Evolutionary conservation across 2,113 vertebrate genomes (phyloP), one percentile per base, ranked within the genome.

Genomic region (Neopipo cinnamomea): DNA sequence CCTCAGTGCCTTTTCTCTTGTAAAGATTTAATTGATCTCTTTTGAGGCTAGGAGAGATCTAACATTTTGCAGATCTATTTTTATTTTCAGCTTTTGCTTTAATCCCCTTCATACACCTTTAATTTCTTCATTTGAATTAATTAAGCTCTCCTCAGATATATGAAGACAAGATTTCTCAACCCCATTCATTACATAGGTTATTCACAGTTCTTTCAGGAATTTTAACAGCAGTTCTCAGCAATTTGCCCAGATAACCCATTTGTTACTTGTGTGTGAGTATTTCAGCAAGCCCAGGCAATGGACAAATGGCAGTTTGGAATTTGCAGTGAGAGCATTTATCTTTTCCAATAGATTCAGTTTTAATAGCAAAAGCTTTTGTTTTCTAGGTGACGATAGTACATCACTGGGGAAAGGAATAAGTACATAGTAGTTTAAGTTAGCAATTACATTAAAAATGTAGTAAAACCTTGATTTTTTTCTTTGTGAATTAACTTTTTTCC

Each of bases 51-150:
- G 67, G 49, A 73, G 52, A 91, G 75, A 93, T 89, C 62, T 70
- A 88, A 56, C 74, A 87, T 91, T 97, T 96, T 74, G 42, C 70
- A 87, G 92, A 85, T 66, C 59, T 96, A 88, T 93, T 97, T 97
- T 97, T 95, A 95, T 95, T 97, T 96, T 96, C 82, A 73, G 7
- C 59, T 89, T 96, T 78, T 93, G 37, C 30, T 37, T 77, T 80
- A 78, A 85, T 80, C 79, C 50, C 50, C 39, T 62, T 88, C 68
- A 81, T 84, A 81, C 27, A 91, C 79, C 85, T 96, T 95, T 95
- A 95, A 92, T 95, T 96, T 77, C 25, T 68, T 80, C 67, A 68
- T 96, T 95, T 74, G 87, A 83, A 89, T 96, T 96, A 96, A 96
- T 95, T 96, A 97, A 87, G 66, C 24, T 56, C 53, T 89, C 50